A percentile compares a stretch with the other conserved stretches of the same genome.
These are phyloP conservation scores for Poeciliopsis retropinna DNA, from an alignment of 2,113 vertebrate species.

Conservation along the genomic window DNA sequence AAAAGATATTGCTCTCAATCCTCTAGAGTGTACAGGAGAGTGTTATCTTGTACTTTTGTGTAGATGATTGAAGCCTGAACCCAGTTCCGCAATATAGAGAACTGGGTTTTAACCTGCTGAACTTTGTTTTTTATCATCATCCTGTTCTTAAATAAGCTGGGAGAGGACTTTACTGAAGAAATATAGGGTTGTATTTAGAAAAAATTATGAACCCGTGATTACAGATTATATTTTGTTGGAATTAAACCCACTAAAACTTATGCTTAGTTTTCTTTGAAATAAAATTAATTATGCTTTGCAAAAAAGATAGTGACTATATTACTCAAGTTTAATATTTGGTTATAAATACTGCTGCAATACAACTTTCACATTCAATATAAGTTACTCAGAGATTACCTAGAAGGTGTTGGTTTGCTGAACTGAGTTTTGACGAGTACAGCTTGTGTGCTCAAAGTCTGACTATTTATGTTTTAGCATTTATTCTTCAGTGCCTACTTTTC, in stretches of 20 bases:
- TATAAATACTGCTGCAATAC: neutral
- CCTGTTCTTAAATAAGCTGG: neutral
- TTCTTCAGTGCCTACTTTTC: no score
- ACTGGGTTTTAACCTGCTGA: conserved; percentile 1
- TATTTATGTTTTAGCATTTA: no score
- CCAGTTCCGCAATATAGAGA: conserved; percentile 10
- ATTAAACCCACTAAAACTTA: neutral
- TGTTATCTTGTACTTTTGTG: conserved; percentile 12
- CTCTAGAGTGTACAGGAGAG: neutral
- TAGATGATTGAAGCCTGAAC: conserved; percentile 3
- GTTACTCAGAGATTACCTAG: neutral
- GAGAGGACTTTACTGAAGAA: neutral
- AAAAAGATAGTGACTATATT: neutral
- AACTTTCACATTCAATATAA: neutral
- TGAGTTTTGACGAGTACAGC: neutral
- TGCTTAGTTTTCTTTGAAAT: neutral
- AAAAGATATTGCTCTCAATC: conserved; percentile 24
- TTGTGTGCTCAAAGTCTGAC: no score
- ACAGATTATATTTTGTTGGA: neutral
- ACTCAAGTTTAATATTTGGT: neutral
- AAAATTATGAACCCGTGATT: neutral
- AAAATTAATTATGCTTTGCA: neutral
- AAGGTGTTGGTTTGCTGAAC: neutral
- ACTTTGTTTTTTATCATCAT: conserved; percentile 1
- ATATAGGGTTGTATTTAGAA: neutral